Evolutionary conservation across 2,113 vertebrate species (phyloP).

Genomic region (Ornithorhynchus anatinus): DNA sequence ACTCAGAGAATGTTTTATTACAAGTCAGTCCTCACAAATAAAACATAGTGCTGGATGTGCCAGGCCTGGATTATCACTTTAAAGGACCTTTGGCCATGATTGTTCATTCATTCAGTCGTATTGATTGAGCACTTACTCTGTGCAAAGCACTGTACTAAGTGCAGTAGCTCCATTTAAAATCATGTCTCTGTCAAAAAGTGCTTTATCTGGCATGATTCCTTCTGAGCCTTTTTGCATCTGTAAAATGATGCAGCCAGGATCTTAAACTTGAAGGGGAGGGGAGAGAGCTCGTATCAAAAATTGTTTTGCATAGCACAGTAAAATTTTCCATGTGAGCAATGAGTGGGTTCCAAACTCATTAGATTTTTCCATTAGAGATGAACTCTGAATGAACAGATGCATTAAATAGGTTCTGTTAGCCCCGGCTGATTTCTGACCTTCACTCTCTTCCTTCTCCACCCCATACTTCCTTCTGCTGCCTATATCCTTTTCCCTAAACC

Average conservation of each 20-base stretch:
- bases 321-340: slow-evolving; percentile 2
- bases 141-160: slow-evolving; percentile 29
- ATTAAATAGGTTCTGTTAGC: too few relatives aligned
- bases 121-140: too few relatives aligned
- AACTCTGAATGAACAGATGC: too few relatives aligned
- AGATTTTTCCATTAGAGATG: too few relatives aligned
- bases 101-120: too few relatives aligned
- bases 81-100: too few relatives aligned
- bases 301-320: background rate
- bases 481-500: too few relatives aligned
- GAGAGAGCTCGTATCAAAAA: slow-evolving; percentile 16
- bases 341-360: slow-evolving; percentile 5
- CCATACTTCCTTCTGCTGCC: too few relatives aligned
- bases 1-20: slow-evolving; percentile 40
- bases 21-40: slow-evolving; percentile 46
- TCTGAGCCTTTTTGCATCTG: slow-evolving; percentile 22
- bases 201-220: slow-evolving; percentile 30
- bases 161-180: too few relatives aligned
- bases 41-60: slow-evolving; percentile 38
- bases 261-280: background rate
- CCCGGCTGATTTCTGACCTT: too few relatives aligned
- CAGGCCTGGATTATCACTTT: slow-evolving; percentile 35
- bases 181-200: slow-evolving; percentile 32
- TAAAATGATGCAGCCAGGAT: slow-evolving; percentile 26
- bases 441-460: too few relatives aligned